Percentiles rank a stretch among this genome's conserved stretches.
Evolutionary conservation across 2,888 invertebrate species (phyloP).

Genomic region (Eupithecia subfuscata): DNA sequence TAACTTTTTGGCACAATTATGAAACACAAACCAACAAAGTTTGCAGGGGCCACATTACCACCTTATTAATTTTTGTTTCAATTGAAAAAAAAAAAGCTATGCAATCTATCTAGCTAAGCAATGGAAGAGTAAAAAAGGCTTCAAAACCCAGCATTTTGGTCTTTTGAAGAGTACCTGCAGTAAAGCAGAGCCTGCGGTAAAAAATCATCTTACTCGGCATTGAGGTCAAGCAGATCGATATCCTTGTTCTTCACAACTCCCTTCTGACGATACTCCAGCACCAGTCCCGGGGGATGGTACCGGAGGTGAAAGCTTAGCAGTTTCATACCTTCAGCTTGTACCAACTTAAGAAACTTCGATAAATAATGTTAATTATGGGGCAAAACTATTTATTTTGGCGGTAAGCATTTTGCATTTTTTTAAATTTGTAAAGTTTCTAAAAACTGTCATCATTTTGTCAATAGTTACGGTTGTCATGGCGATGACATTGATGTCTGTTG

Average conservation of each 20-base stretch:
- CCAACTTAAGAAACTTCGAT: background rate
- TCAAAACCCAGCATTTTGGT: background rate
- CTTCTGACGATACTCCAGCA: conserved; percentile 85
- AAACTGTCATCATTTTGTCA: conserved; percentile 64
- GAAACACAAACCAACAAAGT: too few species aligned
- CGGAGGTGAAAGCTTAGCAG: conserved; percentile 87
- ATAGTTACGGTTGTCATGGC: conserved; percentile 64
- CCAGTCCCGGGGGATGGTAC: conserved; percentile 89
- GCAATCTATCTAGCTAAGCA: background rate
- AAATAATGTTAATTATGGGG: background rate
- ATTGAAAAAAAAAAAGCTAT: background rate
- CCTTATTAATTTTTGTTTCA: too few species aligned
- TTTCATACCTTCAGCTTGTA: conserved; percentile 79
- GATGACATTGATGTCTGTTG: background rate
- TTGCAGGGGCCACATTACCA: too few species aligned
- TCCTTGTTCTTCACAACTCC: conserved; percentile 84
- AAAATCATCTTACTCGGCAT: conserved; percentile 78
- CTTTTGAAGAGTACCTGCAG: background rate
- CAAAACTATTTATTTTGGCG: background rate
- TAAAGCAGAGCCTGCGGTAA: background rate
- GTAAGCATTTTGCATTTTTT: conserved; percentile 44
- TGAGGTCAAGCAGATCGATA: conserved; percentile 86
- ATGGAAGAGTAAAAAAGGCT: background rate
- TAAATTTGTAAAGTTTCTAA: conserved; percentile 50
- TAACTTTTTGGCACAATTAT: too few species aligned